A percentile compares a stretch with the other conserved stretches of the same genome.
Evolutionary conservation across 2,797 vertebrate genomes (phyloP).

Genomic region (Hoplostethus atlanticus): DNA sequence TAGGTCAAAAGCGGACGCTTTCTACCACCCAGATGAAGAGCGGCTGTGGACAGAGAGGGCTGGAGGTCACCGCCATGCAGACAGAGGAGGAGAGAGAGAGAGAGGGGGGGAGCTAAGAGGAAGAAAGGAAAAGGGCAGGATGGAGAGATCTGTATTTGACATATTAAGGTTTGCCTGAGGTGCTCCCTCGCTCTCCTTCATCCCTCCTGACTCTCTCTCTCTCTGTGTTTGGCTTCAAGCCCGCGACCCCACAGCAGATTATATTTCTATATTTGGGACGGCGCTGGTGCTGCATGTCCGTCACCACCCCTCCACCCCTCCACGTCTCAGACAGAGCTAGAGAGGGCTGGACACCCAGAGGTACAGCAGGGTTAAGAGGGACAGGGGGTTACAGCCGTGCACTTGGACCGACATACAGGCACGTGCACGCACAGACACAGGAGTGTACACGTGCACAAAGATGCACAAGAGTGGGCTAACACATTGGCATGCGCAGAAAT

Average conservation of each 20-base stretch:
- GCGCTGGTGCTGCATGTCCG: conserved; percentile 24
- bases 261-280: conserved; percentile 38
- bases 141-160: not conserved
- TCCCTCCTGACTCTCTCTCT: not conserved
- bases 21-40: not conserved
- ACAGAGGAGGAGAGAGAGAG: not conserved
- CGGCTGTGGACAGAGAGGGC: no score
- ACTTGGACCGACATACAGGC: not conserved
- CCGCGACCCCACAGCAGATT: conserved; percentile 31
- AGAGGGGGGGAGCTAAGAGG: not conserved
- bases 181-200: not conserved
- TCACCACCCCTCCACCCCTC: not conserved
- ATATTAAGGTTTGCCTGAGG: conserved; percentile 3
- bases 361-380: no score
- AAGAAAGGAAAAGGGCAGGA: not conserved
- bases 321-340: not conserved
- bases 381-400: no score
- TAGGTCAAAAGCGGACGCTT: no score
- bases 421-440: not conserved
- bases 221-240: conserved; percentile 20
- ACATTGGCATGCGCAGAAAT: no score
- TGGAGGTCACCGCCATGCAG: not conserved
- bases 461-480: no score
- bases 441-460: conserved; percentile 2
- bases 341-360: not conserved